Base-by-base conservation (phyloP, 2,113 vertebrate species). In the Amazona guildingii region DNA sequence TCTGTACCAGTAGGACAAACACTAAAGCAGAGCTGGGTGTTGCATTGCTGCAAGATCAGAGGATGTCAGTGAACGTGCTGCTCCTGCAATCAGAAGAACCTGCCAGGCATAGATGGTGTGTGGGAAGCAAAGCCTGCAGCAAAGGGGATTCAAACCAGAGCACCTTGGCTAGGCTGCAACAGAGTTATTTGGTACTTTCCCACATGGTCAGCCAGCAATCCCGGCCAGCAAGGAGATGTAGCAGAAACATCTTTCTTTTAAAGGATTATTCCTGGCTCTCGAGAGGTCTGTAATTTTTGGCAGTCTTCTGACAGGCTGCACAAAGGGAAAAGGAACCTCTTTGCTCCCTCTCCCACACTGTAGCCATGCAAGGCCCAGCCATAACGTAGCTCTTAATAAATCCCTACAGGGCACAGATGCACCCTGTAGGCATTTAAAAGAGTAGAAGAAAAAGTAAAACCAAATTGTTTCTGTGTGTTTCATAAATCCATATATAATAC, bases 371-470 rank as follows among this genome's bases (percentile, higher is more conserved):
- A 90, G 66, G 54, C 37, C 66, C 28, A 48, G 82, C 52, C 51
- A 46, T 75, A 83, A 80, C 0, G 1, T 9, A 73, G 69, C 54
- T 85, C 70, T 95, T 93, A 64, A 72, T 94, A 86, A 93, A 97
- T 12, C 29, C 54, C 29, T 55, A 55, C 7, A 77, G 28, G 75
- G 41, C 86, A 88, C 73, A 93, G 81, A 94, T 92, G 86, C 72
- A 62, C 79, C 93, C 83, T 86, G 59, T 83, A 96, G 92, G 67
- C 48, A 88, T 75, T 94, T 93, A 62, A 94, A 90, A 90, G 86
- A 67, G 43, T 64, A 31, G 54, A 80, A 52, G 7, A 6, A 57
- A 64, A 70, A 37, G 46, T 54, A 28, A 49, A 72, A 33, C 41
- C 23, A 94, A 75, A 85, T 74, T 14, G 31, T 92, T 94, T 93